These are phyloP conservation scores for Chelmon rostratus DNA, from an alignment of 2,797 vertebrate species.

Conservation along the genomic window DNA sequence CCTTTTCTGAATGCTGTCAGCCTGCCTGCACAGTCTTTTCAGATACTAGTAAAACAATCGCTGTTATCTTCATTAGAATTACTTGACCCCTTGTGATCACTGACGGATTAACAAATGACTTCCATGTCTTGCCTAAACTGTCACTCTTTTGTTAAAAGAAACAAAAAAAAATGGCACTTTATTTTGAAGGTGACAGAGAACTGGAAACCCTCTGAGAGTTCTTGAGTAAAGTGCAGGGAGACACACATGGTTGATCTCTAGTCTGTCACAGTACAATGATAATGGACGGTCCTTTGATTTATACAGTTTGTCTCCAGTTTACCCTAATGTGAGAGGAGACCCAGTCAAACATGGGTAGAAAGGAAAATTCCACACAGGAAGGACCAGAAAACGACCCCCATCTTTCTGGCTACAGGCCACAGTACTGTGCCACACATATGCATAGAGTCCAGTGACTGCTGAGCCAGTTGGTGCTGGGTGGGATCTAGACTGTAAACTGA, in stretches of 20 bases:
- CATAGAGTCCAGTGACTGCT: not conserved
- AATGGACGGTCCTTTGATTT: not conserved
- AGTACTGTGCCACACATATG: not conserved
- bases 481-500: not conserved
- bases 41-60: no score
- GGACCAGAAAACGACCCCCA: not conserved
- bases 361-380: not conserved
- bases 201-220: not conserved
- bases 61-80: not conserved
- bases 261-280: not conserved
- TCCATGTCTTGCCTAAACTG: not conserved
- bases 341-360: not conserved
- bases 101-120: not conserved
- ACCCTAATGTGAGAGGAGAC: not conserved
- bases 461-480: not conserved
- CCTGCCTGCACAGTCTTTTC: no score
- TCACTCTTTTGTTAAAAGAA: no score
- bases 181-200: not conserved
- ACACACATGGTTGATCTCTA: not conserved
- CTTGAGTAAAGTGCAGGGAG: not conserved
- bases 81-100: not conserved
- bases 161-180: no score
- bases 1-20: no score
- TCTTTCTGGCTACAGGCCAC: slow-evolving; percentile 1
- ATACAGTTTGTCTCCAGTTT: not conserved